phyloP scores from a whole-genome alignment of 2,888 invertebrate species.

The Hyposoter didymator region DNA sequence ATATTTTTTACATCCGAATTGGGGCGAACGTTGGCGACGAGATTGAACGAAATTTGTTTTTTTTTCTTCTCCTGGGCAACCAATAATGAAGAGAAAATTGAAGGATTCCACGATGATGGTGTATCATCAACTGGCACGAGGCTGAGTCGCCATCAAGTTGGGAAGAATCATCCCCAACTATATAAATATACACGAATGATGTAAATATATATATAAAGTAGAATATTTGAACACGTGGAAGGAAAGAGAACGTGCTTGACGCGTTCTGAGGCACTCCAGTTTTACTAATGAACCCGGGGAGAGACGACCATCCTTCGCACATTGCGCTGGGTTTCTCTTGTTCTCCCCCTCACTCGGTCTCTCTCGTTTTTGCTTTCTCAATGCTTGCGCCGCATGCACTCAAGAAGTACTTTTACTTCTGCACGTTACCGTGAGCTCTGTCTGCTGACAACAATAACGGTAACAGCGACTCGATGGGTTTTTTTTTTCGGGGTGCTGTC shows the following conservation, averaged over 20 bases:
- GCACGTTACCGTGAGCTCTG: conserved; percentile 61
- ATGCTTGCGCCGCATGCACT: conserved; percentile 68
- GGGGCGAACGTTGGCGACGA: background rate
- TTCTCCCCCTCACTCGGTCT: conserved; percentile 14
- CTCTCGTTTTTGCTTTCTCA: conserved; percentile 41
- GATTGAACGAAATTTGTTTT: background rate
- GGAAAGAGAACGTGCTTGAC: conserved; percentile 65
- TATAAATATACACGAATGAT: background rate
- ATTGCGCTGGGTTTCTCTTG: conserved; percentile 19
- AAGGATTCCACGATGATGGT: conserved; percentile 24
- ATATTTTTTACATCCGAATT: background rate
- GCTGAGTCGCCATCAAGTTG: conserved; percentile 31
- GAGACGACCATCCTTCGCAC: conserved; percentile 45
- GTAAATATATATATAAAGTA: background rate
- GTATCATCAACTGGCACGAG: conserved; percentile 43
- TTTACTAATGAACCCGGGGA: conserved; percentile 72
- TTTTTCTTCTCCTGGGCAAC: background rate
- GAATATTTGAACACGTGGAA: conserved; percentile 52
- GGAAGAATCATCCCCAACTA: conserved; percentile 24
- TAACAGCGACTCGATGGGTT: conserved; percentile 54
- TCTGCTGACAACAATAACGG: conserved; percentile 64
- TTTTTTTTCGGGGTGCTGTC: conserved; percentile 43
- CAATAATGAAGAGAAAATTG: conserved; percentile 16
- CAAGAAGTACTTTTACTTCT: conserved; percentile 81
- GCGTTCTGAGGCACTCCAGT: conserved; percentile 71